These are phyloP conservation scores for Glareola pratincola DNA, from an alignment of 2,113 vertebrate species.

Conservation along the genomic window DNA sequence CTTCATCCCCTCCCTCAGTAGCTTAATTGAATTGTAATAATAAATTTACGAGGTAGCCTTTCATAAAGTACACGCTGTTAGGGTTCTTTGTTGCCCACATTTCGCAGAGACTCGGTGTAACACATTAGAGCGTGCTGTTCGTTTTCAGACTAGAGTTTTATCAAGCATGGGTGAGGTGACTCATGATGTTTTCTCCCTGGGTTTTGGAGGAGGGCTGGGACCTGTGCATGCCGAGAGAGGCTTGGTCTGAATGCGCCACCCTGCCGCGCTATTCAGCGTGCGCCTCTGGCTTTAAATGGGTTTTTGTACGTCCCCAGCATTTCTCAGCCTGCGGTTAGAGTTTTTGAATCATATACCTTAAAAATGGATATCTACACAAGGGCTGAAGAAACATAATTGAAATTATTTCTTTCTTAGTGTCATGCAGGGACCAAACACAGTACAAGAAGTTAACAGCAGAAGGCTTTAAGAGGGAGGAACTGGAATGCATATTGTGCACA, in stretches of 20 bases:
- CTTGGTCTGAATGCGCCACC: fast-evolving
- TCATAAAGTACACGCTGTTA: not conserved
- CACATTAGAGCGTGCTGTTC: not conserved
- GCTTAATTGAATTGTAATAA: not conserved
- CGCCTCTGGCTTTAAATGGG: not conserved
- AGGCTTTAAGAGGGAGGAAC: not conserved
- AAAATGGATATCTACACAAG: too few relatives aligned
- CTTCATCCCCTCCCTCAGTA: not conserved
- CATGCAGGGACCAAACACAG: not conserved
- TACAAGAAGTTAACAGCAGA: not conserved
- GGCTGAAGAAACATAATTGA: not conserved
- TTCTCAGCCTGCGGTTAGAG: not conserved
- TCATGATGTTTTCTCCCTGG: not conserved
- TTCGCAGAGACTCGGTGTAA: not conserved
- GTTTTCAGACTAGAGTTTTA: not conserved
- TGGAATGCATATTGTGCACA: fast-evolving
- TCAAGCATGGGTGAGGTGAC: not conserved
- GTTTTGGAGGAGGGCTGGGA: not conserved
- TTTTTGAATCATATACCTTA: not conserved
- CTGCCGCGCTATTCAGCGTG: fast-evolving
- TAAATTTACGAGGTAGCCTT: not conserved
- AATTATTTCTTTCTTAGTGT: not conserved
- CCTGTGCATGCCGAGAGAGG: not conserved
- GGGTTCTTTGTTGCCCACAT: not conserved
- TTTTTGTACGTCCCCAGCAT: not conserved